Percentiles rank a stretch among this genome's conserved stretches.
These are phyloP conservation scores for Leuciscus idus DNA, from an alignment of 2,113 vertebrate genomes.

Conservation along the genomic window DNA sequence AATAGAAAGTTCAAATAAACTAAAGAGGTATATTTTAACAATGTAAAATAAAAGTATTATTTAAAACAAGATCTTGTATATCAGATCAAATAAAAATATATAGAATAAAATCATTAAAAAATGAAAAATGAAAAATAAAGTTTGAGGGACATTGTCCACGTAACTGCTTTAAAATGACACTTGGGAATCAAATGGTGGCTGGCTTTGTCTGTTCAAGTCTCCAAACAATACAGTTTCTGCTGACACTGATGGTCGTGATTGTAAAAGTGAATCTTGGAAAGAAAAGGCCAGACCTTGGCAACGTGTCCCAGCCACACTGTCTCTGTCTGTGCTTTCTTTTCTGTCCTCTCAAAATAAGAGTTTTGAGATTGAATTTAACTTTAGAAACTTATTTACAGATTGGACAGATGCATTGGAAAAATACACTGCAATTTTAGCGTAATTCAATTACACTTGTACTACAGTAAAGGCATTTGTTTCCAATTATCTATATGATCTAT, in stretches of 20 bases:
- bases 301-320: conserved; percentile 29
- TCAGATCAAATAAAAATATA: no score
- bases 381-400: conserved; percentile 21
- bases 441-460: conserved; percentile 14
- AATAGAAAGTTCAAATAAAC: background rate
- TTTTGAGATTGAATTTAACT: conserved; percentile 11
- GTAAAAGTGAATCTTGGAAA: conserved; percentile 37
- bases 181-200: background rate
- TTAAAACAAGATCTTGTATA: no score
- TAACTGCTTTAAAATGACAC: background rate
- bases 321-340: background rate
- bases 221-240: conserved; percentile 5
- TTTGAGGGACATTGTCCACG: background rate
- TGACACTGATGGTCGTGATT: conserved; percentile 7
- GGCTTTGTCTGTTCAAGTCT: background rate
- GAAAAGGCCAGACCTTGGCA: conserved; percentile 15
- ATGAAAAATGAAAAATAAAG: no score
- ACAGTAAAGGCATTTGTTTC: conserved; percentile 8
- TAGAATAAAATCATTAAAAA: no score
- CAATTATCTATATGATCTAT: conserved; percentile 17
- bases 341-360: background rate
- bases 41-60: no score
- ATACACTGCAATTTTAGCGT: background rate
- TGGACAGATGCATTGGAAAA: background rate
- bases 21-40: no score